Evolutionary conservation across 2,888 invertebrate genomes (phyloP).

Genomic region (Agrochola macilenta): DNA sequence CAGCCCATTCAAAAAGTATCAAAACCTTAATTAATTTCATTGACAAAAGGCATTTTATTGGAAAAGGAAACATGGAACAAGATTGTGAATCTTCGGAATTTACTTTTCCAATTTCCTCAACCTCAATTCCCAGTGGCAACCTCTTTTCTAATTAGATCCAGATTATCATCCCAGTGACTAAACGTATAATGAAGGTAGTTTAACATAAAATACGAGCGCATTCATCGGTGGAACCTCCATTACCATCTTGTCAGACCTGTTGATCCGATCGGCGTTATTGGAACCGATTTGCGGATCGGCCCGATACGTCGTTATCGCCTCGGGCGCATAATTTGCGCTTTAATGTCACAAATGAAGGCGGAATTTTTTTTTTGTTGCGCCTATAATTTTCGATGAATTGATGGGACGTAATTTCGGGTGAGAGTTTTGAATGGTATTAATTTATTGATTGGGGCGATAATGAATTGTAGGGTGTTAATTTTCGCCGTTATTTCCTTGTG

Average conservation of each 20-base stretch:
- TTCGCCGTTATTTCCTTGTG: slow-evolving; percentile 9
- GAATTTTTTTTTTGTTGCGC: slow-evolving; percentile 53
- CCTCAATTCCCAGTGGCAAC: slow-evolving; percentile 3
- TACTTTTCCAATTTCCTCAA: slow-evolving; percentile 17
- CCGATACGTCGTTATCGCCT: slow-evolving; percentile 79
- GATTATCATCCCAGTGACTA: slow-evolving; percentile 49
- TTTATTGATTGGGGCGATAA: slow-evolving; percentile 61
- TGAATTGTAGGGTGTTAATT: slow-evolving; percentile 45
- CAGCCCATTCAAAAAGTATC: neutral
- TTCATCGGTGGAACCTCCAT: slow-evolving; percentile 59
- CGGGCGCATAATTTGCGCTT: slow-evolving; percentile 77
- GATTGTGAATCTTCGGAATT: slow-evolving; percentile 19
- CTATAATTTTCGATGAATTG: slow-evolving; percentile 59
- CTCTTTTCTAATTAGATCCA: slow-evolving; percentile 51
- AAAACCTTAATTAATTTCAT: slow-evolving; percentile 24
- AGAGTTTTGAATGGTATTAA: slow-evolving; percentile 50
- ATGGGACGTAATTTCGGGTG: slow-evolving; percentile 59
- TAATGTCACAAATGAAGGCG: slow-evolving; percentile 76
- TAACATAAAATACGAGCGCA: slow-evolving; percentile 61
- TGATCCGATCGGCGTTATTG: slow-evolving; percentile 73
- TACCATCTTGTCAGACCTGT: slow-evolving; percentile 70
- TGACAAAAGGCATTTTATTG: neutral
- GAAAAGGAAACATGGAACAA: neutral
- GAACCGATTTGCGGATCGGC: slow-evolving; percentile 76
- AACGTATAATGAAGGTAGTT: slow-evolving; percentile 54